Percentiles rank a stretch among this genome's conserved stretches.
These are phyloP conservation scores for Cataglyphis cursor DNA, from an alignment of 2,888 invertebrate genomes.

Conservation along the genomic window DNA sequence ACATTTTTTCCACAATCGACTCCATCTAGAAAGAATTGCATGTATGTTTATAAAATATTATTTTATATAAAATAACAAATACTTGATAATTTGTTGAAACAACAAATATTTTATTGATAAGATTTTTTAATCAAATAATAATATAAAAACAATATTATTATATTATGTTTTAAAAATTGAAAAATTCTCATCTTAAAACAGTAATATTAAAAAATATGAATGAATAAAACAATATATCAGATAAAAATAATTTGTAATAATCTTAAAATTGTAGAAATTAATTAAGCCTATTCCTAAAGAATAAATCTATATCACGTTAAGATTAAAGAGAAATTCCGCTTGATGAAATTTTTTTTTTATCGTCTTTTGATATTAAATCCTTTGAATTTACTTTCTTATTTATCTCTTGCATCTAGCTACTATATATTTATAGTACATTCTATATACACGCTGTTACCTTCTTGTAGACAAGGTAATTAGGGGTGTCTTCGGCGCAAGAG, in stretches of 20 bases:
- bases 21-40: conserved; percentile 92
- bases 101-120: too few relatives aligned
- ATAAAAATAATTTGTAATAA: neutral
- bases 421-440: neutral
- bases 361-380: neutral
- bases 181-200: neutral
- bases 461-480: conserved; percentile 95
- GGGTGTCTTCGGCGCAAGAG: conserved; percentile 92
- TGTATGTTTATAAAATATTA: neutral
- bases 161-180: neutral
- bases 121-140: neutral
- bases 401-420: neutral
- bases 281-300: neutral
- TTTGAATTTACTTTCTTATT: too few relatives aligned
- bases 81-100: too few relatives aligned
- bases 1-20: conserved; percentile 97
- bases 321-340: neutral
- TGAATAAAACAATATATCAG: neutral
- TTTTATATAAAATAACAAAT: conserved; percentile 1
- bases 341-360: neutral
- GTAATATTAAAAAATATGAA: neutral
- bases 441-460: conserved; percentile 89
- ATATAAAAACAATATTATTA: neutral
- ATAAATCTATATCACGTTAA: neutral
- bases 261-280: neutral